phyloP scores from a whole-genome alignment of 1,140 invertebrate species.

The Pseudachorutes palmiensis region DNA sequence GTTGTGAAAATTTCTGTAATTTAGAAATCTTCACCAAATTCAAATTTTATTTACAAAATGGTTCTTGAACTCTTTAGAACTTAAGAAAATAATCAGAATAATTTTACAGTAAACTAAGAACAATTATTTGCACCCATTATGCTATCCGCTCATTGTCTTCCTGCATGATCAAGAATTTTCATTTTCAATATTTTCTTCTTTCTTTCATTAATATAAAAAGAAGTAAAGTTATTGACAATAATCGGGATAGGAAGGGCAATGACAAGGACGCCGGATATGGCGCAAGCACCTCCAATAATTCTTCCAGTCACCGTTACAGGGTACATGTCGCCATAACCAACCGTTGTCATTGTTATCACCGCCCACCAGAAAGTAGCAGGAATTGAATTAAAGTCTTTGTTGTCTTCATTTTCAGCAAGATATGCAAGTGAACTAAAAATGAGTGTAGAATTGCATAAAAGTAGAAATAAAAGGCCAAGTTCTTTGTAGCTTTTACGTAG shows the following conservation, averaged over 20 bases:
- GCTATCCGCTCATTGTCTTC: too few relatives aligned
- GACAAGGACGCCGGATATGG: conserved; percentile 99
- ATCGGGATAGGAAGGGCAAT: conserved; percentile 99
- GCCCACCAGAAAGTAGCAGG: conserved; percentile 98
- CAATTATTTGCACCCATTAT: too few relatives aligned
- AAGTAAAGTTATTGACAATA: conserved; percentile 99
- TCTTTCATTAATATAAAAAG: conserved; percentile 99
- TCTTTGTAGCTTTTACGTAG: conserved; percentile 98
- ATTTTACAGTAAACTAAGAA: too few relatives aligned
- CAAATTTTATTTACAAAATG: too few relatives aligned
- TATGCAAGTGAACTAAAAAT: conserved; percentile 98
- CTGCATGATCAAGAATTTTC: too few relatives aligned
- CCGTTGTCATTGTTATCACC: conserved; percentile 96
- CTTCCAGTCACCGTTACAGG: conserved; percentile 91
- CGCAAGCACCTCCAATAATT: conserved; percentile 69
- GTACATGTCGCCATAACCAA: conserved; percentile 97
- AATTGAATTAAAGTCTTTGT: conserved; percentile 95
- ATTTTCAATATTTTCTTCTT: conserved; percentile 91
- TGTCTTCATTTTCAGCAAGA: conserved; percentile 98
- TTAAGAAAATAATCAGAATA: too few relatives aligned
- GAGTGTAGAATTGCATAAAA: conserved; percentile 96
- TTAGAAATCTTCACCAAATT: too few relatives aligned
- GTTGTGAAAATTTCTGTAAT: too few relatives aligned
- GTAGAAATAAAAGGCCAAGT: conserved; percentile 95
- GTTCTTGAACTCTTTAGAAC: too few relatives aligned